Evolutionary conservation across 2,888 invertebrate genomes (phyloP).

Genomic region (Brenthis ino): DNA sequence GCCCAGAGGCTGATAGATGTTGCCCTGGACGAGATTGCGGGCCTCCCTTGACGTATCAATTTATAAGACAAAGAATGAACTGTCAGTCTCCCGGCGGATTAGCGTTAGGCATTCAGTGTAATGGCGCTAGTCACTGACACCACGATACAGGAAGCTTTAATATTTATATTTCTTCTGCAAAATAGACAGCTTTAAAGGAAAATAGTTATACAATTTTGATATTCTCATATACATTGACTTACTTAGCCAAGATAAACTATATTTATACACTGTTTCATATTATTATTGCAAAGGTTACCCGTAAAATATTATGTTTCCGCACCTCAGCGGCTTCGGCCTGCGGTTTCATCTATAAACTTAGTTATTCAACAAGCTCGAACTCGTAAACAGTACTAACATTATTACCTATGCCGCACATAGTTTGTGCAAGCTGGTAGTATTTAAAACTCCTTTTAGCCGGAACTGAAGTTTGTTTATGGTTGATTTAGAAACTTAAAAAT

Average conservation of each 20-base stretch:
- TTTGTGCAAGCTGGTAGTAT: constrained; percentile 42
- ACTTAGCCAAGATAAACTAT: not conserved
- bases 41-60: constrained; percentile 73
- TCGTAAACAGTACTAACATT: constrained; percentile 48
- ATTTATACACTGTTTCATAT: constrained; percentile 19
- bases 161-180: not conserved
- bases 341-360: constrained; percentile 47
- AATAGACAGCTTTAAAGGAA: not conserved
- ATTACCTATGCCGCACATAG: constrained; percentile 50
- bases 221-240: not conserved
- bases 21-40: constrained; percentile 65
- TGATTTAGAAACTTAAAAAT: constrained; percentile 38
- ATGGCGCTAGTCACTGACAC: constrained; percentile 23
- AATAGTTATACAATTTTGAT: not conserved
- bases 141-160: constrained; percentile 4
- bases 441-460: constrained; percentile 43
- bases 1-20: constrained; percentile 64
- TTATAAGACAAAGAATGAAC: constrained; percentile 77
- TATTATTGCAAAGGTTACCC: constrained; percentile 35
- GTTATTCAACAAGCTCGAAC: constrained; percentile 46
- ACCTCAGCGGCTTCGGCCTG: constrained; percentile 41
- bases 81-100: constrained; percentile 63
- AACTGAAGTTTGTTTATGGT: constrained; percentile 39
- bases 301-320: constrained; percentile 42
- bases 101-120: constrained; percentile 42